A percentile compares a stretch with the other conserved stretches of the same genome.
These are phyloP conservation scores for Eonycteris spelaea DNA, from an alignment of 2,113 vertebrate species.

Conservation along the genomic window DNA sequence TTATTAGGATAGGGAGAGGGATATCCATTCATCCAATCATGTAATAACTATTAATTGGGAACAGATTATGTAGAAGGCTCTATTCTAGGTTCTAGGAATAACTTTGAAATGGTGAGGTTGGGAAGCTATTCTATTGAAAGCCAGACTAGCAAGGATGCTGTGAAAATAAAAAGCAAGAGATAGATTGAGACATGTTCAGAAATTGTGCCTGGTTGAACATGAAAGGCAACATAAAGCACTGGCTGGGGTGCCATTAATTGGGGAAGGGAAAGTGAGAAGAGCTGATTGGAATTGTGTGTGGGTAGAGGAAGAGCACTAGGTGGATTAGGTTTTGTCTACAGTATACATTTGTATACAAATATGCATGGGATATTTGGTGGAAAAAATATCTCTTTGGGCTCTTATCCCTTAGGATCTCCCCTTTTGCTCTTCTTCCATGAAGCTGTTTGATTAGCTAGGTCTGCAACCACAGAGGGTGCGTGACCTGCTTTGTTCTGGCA, in stretches of 20 bases:
- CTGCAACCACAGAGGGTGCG: not conserved
- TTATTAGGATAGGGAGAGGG: not conserved
- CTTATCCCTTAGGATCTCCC: not conserved
- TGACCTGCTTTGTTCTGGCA: not conserved
- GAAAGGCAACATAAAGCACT: not conserved
- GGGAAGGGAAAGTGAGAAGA: not conserved
- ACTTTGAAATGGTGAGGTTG: not conserved
- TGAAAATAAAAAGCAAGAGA: not conserved
- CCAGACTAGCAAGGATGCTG: not conserved
- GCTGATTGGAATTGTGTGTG: not conserved
- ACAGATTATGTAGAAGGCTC: not conserved
- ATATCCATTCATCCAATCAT: not conserved
- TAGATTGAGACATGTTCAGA: not conserved
- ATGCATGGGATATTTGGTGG: not conserved
- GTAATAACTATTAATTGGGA: not conserved
- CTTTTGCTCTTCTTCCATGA: not conserved
- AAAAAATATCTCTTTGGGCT: not conserved
- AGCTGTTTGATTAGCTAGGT: not conserved
- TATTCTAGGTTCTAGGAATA: not conserved
- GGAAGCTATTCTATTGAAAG: not conserved
- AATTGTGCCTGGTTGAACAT: not conserved
- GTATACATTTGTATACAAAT: too few relatives aligned
- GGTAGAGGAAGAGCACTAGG: not conserved
- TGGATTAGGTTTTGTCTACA: not conserved
- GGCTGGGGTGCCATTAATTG: too few relatives aligned